These are phyloP conservation scores for Gymnoscopelus braueri DNA, from an alignment of 2,797 vertebrate genomes.

Conservation along the genomic window DNA sequence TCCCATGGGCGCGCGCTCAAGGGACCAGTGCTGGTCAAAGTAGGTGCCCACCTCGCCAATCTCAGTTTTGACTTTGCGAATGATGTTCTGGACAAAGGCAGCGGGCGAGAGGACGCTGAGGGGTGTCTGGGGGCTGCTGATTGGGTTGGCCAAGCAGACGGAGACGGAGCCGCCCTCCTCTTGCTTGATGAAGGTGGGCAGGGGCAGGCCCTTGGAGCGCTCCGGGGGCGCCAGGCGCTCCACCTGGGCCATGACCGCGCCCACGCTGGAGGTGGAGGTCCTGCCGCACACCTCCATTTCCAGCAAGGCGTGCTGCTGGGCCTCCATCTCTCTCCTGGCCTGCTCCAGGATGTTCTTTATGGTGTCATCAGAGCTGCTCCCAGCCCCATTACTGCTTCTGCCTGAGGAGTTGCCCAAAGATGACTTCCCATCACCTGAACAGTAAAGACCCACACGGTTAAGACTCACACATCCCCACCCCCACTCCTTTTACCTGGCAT, in stretches of 20 bases:
- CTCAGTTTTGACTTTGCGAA: conserved; percentile 97
- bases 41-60: conserved; percentile 93
- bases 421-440: conserved; percentile 86
- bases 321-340: conserved; percentile 93
- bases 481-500: neutral
- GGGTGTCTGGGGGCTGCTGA: conserved; percentile 83
- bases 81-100: conserved; percentile 97
- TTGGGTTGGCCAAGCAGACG: conserved; percentile 72
- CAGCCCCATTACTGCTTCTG: conserved; percentile 84
- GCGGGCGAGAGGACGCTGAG: conserved; percentile 93
- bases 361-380: conserved; percentile 88
- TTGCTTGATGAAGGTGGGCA: conserved; percentile 88
- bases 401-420: conserved; percentile 71
- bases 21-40: conserved; percentile 98
- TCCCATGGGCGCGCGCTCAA: conserved; percentile 84
- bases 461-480: conserved; percentile 7
- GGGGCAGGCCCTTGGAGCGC: conserved; percentile 58
- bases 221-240: conserved; percentile 75
- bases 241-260: conserved; percentile 47
- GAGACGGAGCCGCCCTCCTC: conserved; percentile 83
- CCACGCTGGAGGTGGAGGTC: conserved; percentile 33
- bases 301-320: conserved; percentile 91
- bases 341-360: conserved; percentile 97
- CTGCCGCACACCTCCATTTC: conserved; percentile 89
- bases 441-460: conserved; percentile 22